phyloP scores from a whole-genome alignment of 2,113 vertebrate genomes.

The Ochotona curzoniae region DNA sequence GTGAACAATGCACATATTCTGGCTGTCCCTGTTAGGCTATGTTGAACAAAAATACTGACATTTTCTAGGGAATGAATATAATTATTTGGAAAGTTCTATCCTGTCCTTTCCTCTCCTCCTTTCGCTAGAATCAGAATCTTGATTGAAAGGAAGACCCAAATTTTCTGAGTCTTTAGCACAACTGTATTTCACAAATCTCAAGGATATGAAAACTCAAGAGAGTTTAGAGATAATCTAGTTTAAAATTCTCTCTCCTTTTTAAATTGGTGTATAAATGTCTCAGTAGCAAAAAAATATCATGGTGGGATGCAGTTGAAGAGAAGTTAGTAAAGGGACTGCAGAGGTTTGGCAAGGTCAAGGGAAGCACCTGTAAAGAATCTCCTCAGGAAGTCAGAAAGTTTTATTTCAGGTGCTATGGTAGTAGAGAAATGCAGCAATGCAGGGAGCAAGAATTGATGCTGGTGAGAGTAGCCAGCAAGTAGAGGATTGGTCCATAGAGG shows the following conservation, averaged over 20 bases:
- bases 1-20: not conserved
- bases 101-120: not conserved
- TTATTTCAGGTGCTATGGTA: not conserved
- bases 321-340: not conserved
- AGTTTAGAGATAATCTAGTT: not conserved
- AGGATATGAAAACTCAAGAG: not conserved
- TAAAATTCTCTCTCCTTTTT: not conserved
- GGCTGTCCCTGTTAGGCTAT: not conserved
- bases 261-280: not conserved
- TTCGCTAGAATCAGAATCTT: not conserved
- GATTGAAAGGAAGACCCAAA: not conserved
- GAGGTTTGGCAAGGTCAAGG: not conserved
- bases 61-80: slow-evolving; percentile 18
- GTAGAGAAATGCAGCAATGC: not conserved
- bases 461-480: not conserved
- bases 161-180: slow-evolving; percentile 36
- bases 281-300: not conserved
- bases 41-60: not conserved
- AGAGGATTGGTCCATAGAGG: not conserved
- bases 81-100: not conserved
- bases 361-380: not conserved
- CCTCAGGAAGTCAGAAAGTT: not conserved
- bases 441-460: not conserved
- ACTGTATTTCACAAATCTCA: not conserved
- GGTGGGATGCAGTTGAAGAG: not conserved